These are phyloP conservation scores for Hydrozoanthus tunicans DNA, from an alignment of 64 coral and sea anemone genomes.

Conservation along the genomic window DNA sequence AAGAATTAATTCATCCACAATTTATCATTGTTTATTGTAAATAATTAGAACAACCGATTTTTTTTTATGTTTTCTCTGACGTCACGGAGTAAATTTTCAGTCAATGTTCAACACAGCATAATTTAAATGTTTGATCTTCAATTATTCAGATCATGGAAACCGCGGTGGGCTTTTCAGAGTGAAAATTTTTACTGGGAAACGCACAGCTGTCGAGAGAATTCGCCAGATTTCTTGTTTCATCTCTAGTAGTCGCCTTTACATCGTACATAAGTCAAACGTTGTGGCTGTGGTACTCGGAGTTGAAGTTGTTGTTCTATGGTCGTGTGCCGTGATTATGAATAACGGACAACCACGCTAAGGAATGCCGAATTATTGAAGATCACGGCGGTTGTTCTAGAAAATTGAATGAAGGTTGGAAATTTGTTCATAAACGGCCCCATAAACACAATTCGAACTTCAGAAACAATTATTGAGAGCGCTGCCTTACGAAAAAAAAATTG, in stretches of 20 bases:
- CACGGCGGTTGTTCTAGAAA: not conserved
- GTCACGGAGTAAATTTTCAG: not conserved
- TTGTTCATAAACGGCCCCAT: not conserved
- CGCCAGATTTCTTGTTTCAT: not conserved
- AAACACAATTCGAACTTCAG: not conserved
- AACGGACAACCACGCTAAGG: not conserved
- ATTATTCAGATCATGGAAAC: conserved; percentile 45
- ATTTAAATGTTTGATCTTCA: conserved; percentile 10
- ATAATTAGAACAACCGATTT: not conserved
- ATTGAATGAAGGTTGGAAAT: not conserved
- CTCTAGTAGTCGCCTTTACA: not conserved
- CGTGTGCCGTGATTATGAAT: conserved; percentile 1
- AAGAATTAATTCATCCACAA: not conserved
- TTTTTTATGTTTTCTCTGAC: conserved; percentile 21
- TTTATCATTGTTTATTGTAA: not conserved
- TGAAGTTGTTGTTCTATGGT: not conserved
- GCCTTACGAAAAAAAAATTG: not conserved
- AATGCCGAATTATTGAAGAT: not conserved
- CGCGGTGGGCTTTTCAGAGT: conserved; percentile 5
- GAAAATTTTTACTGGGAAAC: conserved; percentile 35
- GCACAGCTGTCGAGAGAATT: conserved; percentile 37
- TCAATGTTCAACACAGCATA: not conserved
- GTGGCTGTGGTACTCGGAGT: not conserved
- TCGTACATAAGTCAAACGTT: not conserved
- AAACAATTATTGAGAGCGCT: not conserved